A percentile compares a stretch with the other conserved stretches of the same genome.
These are phyloP conservation scores for Lycopodina hypogea DNA, from an alignment of 37 sponge, comb jelly and placozoan species.

Conservation along the genomic window DNA sequence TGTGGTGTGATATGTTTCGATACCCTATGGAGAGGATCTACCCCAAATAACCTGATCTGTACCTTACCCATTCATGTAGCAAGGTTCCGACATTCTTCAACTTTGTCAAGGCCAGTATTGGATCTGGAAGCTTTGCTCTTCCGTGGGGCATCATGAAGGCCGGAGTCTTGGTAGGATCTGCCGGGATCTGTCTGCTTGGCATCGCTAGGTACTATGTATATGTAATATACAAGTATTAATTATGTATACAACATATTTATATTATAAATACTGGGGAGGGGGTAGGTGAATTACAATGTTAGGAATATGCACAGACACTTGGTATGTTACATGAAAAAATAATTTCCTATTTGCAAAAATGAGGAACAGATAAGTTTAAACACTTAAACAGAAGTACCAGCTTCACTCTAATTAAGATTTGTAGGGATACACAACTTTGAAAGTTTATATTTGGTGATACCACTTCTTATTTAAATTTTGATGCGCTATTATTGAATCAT, in stretches of 20 bases:
- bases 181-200: conserved; percentile 65
- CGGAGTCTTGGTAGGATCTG: conserved; percentile 65
- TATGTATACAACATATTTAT: background rate
- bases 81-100: conserved; percentile 78
- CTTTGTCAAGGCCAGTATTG: conserved; percentile 83
- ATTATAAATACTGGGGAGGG: background rate
- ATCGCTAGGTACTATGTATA: conserved; percentile 34
- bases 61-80: conserved; percentile 20
- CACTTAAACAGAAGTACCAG: too few species aligned
- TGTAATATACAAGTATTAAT: background rate
- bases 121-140: conserved; percentile 82
- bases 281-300: too few species aligned
- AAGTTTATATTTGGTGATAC: too few species aligned
- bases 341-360: too few species aligned
- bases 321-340: too few species aligned
- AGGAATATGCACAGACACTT: too few species aligned
- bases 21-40: too few species aligned
- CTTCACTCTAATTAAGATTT: too few species aligned
- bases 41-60: background rate
- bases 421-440: too few species aligned
- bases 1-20: background rate
- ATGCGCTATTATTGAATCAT: too few species aligned
- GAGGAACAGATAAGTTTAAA: too few species aligned
- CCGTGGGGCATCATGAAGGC: conserved; percentile 67
- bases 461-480: too few species aligned